Base-by-base conservation (phyloP, 2,113 vertebrate genomes). In the Sigmodon hispidus region DNA sequence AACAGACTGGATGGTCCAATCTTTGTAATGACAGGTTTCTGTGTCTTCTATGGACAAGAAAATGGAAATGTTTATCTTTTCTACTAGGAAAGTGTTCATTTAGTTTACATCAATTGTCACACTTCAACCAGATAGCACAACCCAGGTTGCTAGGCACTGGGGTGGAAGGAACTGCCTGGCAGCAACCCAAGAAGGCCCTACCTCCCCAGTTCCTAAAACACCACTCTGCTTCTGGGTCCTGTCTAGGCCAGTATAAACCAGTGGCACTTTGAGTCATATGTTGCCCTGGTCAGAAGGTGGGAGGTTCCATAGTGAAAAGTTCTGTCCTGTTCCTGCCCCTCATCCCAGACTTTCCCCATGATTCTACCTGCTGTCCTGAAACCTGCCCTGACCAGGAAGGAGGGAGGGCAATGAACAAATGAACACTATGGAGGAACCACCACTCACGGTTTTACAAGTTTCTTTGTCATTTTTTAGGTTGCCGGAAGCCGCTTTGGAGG, bases 41-140 rank as follows among this genome's bases (percentile, higher is more conserved):
- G 22, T 3, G 5, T 70, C 1, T 36, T 22, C 97, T 97, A 87
- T 91, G 48, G 48, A 36, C 93, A 65, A 65, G 43, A 70, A 7
- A 96, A 84, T n/a, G 50, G 61, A 75, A 94, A 93, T 34, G 17
- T 89, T 59, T 81, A 17, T n/a, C 26, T 92, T 50, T 94, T 84
- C 24, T 63, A 63, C 57, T 45, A 45, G 59, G 81, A 84, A 84
- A 63, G 40, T 84, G 15, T 45, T 85, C 59, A 21, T 48, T 48
- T 84, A 63, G 59, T 45, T 84, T 22, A 21, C 17, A 59, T 8
- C 19, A 67, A 19, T 69, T 48, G 43, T 63, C 26, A 80, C 16
- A n/a, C 45, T 52, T 67, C n/a, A 24, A 5, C 40, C 83, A 8
- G 59, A 45, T 13, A 65, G 43, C 59, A 48, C 59, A 65, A 48